These are phyloP conservation scores for Molanna angustata DNA, from an alignment of 2,888 invertebrate species.

Conservation along the genomic window DNA sequence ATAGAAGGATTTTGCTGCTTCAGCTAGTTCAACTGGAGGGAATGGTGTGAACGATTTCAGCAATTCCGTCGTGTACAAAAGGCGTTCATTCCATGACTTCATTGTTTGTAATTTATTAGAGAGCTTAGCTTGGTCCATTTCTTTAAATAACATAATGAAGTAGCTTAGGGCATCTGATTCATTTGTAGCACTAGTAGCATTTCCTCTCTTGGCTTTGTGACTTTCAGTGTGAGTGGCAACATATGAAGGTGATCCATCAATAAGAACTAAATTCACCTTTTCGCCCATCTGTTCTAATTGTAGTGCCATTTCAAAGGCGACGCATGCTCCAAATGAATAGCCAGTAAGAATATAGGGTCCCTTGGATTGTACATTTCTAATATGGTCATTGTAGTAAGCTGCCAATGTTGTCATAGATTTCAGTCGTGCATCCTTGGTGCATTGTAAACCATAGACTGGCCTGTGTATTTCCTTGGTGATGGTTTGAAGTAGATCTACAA, in stretches of 20 bases:
- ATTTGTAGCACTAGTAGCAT: conserved; percentile 56
- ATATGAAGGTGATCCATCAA: conserved; percentile 89
- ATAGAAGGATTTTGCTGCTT: conserved; percentile 77
- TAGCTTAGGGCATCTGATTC: conserved; percentile 75
- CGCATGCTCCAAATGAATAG: conserved; percentile 93
- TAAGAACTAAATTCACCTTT: conserved; percentile 64
- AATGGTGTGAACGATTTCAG: conserved; percentile 57
- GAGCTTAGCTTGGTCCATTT: conserved; percentile 68
- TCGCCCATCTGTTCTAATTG: conserved; percentile 68
- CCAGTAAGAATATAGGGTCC: conserved; percentile 90
- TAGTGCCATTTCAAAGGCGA: conserved; percentile 93
- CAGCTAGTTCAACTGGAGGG: conserved; percentile 57
- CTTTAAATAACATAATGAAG: conserved; percentile 77
- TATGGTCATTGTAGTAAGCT: conserved; percentile 65
- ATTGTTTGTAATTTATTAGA: conserved; percentile 59
- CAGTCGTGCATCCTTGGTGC: conserved; percentile 73
- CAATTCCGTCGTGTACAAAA: conserved; percentile 55
- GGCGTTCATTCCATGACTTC: conserved; percentile 59
- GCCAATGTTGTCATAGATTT: conserved; percentile 71
- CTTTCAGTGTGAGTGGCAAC: conserved; percentile 73
- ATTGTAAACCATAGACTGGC: conserved; percentile 88
- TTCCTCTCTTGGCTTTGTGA: conserved; percentile 58
- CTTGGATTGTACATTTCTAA: conserved; percentile 70
- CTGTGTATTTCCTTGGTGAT: conserved; percentile 71
- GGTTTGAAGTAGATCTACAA: conserved; percentile 65